Evolutionary conservation across 2,888 invertebrate species (phyloP).

Genomic region (Zeuzera pyrina): DNA sequence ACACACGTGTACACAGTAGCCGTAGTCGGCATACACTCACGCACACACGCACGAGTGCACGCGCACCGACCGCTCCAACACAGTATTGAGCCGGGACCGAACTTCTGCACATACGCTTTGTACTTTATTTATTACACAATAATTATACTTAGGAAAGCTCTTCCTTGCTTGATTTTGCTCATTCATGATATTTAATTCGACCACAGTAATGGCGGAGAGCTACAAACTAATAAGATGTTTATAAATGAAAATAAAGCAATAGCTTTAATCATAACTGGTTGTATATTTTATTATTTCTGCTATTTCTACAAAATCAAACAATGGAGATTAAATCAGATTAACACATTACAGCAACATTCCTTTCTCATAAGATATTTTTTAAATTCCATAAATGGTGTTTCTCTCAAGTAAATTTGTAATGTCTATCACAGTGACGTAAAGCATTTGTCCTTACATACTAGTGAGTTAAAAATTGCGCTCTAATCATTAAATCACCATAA

Average conservation of each 20-base stretch:
- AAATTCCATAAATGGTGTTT: constrained; percentile 49
- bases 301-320: too few relatives aligned
- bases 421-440: constrained; percentile 70
- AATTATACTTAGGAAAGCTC: too few relatives aligned
- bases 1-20: constrained; percentile 16
- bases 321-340: too few relatives aligned
- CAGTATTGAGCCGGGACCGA: constrained; percentile 44
- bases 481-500: constrained; percentile 66
- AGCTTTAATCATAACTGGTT: too few relatives aligned
- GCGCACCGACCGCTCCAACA: constrained; percentile 29
- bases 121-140: constrained; percentile 31
- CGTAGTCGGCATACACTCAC: constrained; percentile 21
- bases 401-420: constrained; percentile 59
- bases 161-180: too few relatives aligned
- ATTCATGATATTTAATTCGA: too few relatives aligned
- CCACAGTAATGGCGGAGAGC: too few relatives aligned
- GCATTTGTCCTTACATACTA: constrained; percentile 72
- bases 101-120: constrained; percentile 70
- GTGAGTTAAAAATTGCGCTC: constrained; percentile 65
- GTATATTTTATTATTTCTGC: too few relatives aligned
- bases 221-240: too few relatives aligned
- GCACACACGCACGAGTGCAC: constrained; percentile 19
- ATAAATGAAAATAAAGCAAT: too few relatives aligned
- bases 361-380: constrained; percentile 30
- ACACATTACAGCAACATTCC: constrained; percentile 29